These are phyloP conservation scores for Thunnus maccoyii DNA, from an alignment of 2,113 vertebrate genomes.

Conservation along the genomic window DNA sequence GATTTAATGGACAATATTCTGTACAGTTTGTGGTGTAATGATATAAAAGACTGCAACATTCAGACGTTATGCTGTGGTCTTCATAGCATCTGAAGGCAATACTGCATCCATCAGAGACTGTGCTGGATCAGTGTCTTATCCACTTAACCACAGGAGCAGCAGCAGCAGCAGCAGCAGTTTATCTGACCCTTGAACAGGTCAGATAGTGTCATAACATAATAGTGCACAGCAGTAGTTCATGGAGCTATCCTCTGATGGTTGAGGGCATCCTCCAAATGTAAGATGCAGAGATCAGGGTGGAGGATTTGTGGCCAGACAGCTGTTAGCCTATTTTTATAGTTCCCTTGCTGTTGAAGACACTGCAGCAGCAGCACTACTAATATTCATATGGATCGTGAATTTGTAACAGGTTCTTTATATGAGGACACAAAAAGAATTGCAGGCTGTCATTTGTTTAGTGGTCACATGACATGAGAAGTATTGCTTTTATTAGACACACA, in stretches of 20 bases:
- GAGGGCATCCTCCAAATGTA: constrained; percentile 9
- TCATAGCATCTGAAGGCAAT: too few species aligned
- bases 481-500: not conserved
- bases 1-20: not conserved
- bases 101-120: not conserved
- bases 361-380: not conserved
- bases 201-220: not conserved
- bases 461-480: not conserved
- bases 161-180: not conserved
- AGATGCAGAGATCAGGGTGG: not conserved
- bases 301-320: constrained; percentile 1
- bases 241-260: constrained; percentile 1
- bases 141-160: too few species aligned
- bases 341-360: not conserved
- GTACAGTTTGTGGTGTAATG: not conserved
- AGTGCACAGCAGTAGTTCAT: not conserved
- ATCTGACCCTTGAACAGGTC: not conserved
- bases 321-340: not conserved
- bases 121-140: not conserved
- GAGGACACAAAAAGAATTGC: not conserved
- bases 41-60: constrained; percentile 14
- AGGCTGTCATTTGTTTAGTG: not conserved
- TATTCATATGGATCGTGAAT: not conserved
- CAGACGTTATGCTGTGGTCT: not conserved
- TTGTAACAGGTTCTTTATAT: constrained; percentile 3